These are phyloP conservation scores for Cephus pulcher DNA, from an alignment of 2,888 invertebrate genomes.

Conservation along the genomic window DNA sequence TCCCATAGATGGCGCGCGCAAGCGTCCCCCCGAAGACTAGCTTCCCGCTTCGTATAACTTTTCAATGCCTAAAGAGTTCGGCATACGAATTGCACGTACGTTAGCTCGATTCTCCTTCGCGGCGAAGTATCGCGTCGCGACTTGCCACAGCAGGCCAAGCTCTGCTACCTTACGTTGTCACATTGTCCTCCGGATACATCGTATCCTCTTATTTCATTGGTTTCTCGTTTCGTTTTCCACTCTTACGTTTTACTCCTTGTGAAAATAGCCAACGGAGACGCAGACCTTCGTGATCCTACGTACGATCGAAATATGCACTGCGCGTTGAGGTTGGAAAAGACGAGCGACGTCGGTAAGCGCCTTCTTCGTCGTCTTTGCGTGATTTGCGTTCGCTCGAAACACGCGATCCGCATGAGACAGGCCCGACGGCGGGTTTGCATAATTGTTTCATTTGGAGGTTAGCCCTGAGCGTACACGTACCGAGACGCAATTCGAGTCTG, in stretches of 20 bases:
- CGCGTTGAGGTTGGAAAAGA: background rate
- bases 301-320: background rate
- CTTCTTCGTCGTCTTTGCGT: background rate
- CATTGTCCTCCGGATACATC: background rate
- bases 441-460: constrained; percentile 6
- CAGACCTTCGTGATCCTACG: background rate
- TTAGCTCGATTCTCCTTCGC: background rate
- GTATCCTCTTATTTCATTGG: background rate
- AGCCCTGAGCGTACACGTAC: constrained; percentile 6
- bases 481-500: constrained; percentile 1
- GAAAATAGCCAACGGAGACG: background rate
- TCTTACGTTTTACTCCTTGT: background rate
- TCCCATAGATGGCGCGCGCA: background rate
- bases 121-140: background rate
- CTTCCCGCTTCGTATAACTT: background rate
- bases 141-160: background rate
- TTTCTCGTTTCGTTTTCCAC: background rate
- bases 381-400: background rate
- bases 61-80: background rate
- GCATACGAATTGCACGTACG: background rate
- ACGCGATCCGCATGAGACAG: background rate
- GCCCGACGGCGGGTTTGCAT: background rate
- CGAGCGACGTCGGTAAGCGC: background rate
- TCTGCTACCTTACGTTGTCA: background rate
- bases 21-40: background rate